Percentiles rank a stretch among this genome's conserved stretches.
Conservation (phyloP, 2,113 vertebrate species). For the Hipposideros armiger region DNA sequence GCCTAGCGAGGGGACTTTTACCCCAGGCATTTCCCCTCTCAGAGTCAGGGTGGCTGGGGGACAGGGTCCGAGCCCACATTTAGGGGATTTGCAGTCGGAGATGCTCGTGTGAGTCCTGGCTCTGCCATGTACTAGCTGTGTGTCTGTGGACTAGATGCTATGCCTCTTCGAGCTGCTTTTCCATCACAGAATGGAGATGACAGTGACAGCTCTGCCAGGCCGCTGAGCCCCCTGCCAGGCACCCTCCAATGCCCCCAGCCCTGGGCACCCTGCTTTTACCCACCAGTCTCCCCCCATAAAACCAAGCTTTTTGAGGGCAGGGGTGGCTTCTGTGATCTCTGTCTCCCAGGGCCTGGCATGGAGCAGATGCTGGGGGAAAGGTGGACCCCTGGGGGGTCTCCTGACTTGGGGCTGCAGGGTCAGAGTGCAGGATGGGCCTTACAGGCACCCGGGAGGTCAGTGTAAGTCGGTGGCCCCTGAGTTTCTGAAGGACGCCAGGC, state of each 20-base stretch:
- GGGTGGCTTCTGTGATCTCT: neutral
- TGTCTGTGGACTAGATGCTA: neutral
- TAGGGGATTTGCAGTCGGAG: neutral
- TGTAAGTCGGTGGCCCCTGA: accelerated
- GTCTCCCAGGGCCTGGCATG: accelerated
- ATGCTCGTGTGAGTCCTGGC: neutral
- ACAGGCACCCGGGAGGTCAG: neutral
- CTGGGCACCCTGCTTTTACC: neutral
- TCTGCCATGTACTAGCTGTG: neutral
- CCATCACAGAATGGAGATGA: neutral
- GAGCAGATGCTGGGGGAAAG: neutral
- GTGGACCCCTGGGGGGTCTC: neutral
- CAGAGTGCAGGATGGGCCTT: neutral
- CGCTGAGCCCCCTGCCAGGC: no score
- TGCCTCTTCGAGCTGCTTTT: neutral
- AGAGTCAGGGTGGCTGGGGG: neutral
- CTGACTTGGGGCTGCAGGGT: neutral
- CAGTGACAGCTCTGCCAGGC: no score
- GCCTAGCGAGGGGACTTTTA: neutral
- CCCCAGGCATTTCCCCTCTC: neutral
- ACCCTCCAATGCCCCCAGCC: neutral
- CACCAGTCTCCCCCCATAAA: no score
- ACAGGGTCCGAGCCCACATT: accelerated
- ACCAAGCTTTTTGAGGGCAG: neutral
- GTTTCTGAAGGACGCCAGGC: neutral